phyloP scores from a whole-genome alignment of 2,113 vertebrate genomes.

The Collichthys lucidus region DNA sequence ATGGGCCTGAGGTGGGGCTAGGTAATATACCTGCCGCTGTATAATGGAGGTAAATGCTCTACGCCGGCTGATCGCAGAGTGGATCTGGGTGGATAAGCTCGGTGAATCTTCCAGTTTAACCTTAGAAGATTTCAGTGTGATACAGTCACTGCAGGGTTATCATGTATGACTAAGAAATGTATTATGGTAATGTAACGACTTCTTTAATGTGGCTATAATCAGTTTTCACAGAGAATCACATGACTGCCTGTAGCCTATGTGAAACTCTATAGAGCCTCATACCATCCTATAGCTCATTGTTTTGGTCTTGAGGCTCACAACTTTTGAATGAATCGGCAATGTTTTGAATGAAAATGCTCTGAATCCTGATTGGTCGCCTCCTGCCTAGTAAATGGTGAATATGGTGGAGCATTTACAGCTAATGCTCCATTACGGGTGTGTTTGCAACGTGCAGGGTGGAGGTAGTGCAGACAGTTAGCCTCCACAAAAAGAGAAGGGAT shows the following conservation, averaged over 20 bases:
- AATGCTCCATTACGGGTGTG: background rate
- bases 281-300: background rate
- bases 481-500: background rate
- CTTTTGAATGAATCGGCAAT: no score
- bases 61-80: background rate
- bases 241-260: background rate
- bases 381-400: background rate
- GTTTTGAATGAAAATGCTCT: no score
- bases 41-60: conserved; percentile 55
- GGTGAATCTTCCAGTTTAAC: background rate
- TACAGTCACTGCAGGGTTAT: background rate
- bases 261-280: background rate
- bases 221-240: background rate
- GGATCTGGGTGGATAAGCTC: conserved; percentile 15
- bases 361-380: no score
- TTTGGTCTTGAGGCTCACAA: background rate
- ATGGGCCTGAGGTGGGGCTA: conserved; percentile 46
- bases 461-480: background rate
- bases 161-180: background rate
- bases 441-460: background rate
- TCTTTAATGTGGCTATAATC: background rate
- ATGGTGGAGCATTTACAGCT: background rate
- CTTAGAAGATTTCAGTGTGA: background rate
- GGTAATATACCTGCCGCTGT: conserved; percentile 56
- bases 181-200: background rate